Conservation (phyloP, 2,888 invertebrate species). For the Eumacrocentrus americanus region DNA sequence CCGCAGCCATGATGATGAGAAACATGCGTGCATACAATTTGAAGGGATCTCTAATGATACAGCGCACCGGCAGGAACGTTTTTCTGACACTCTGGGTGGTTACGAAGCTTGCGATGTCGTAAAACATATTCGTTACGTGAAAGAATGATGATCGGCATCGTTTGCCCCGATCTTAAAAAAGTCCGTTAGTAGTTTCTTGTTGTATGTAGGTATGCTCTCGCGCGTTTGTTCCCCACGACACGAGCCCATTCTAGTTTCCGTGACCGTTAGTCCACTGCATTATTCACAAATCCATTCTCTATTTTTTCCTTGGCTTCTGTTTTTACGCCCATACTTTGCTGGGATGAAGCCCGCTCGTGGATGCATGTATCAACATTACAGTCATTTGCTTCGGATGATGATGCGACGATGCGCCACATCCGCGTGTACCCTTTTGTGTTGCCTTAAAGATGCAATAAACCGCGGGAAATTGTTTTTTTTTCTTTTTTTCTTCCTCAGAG, state of each 20-base stretch:
- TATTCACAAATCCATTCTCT: slow-evolving; percentile 28
- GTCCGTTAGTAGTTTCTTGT: slow-evolving; percentile 18
- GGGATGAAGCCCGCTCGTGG: too few relatives aligned
- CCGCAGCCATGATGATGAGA: not conserved
- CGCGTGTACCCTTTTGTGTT: too few relatives aligned
- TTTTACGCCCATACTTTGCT: not conserved
- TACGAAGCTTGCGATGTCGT: not conserved
- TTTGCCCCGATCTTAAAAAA: slow-evolving; percentile 27
- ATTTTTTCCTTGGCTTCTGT: slow-evolving; percentile 1
- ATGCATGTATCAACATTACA: not conserved
- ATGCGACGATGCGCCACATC: not conserved
- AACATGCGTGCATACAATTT: slow-evolving; percentile 1
- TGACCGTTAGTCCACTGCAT: slow-evolving; percentile 29
- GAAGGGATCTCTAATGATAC: not conserved
- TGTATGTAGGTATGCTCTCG: slow-evolving; percentile 7
- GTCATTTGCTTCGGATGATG: not conserved
- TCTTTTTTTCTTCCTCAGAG: not conserved
- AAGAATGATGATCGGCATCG: not conserved
- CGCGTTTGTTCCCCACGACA: slow-evolving; percentile 25
- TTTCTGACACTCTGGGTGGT: not conserved
- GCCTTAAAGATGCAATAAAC: not conserved
- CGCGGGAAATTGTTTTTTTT: not conserved
- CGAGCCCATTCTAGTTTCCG: slow-evolving; percentile 26
- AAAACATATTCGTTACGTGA: not conserved
- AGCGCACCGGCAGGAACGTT: not conserved